Conservation (phyloP, 2,797 vertebrate species). For the Austrolebias charrua region DNA sequence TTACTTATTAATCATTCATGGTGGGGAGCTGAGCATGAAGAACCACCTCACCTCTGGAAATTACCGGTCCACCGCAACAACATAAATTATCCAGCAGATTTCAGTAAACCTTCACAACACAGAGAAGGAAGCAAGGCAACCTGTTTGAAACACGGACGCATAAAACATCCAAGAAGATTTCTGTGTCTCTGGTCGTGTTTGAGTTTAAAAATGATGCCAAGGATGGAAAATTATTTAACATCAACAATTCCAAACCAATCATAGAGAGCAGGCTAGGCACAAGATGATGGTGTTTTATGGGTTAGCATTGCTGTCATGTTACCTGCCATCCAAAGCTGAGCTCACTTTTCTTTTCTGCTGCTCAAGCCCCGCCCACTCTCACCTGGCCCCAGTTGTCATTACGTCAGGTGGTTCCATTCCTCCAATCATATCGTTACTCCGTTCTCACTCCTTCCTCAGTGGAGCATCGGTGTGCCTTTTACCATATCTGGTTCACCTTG, state of each 20-base stretch:
- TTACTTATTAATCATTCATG: slow-evolving; percentile 74
- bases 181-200: background rate
- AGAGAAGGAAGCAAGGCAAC: slow-evolving; percentile 11
- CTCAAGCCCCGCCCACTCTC: too few species aligned
- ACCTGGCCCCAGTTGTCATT: too few species aligned
- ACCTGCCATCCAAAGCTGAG: background rate
- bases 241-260: background rate
- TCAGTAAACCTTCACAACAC: slow-evolving; percentile 28
- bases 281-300: background rate
- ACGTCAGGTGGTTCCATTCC: too few species aligned
- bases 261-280: background rate
- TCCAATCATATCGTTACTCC: too few species aligned
- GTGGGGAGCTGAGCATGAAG: slow-evolving; percentile 49
- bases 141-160: slow-evolving; percentile 14
- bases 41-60: slow-evolving; percentile 58
- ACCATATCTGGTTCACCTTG: too few species aligned
- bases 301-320: too few species aligned
- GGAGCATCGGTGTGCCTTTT: too few species aligned
- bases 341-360: too few species aligned
- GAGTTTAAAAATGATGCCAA: background rate
- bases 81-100: slow-evolving; percentile 71
- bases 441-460: too few species aligned
- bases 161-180: background rate
- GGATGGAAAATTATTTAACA: background rate
- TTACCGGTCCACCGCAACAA: slow-evolving; percentile 53